A percentile compares a stretch with the other conserved stretches of the same genome.
phyloP scores from a whole-genome alignment of 2,888 invertebrate genomes.

The Laothoe populi region DNA sequence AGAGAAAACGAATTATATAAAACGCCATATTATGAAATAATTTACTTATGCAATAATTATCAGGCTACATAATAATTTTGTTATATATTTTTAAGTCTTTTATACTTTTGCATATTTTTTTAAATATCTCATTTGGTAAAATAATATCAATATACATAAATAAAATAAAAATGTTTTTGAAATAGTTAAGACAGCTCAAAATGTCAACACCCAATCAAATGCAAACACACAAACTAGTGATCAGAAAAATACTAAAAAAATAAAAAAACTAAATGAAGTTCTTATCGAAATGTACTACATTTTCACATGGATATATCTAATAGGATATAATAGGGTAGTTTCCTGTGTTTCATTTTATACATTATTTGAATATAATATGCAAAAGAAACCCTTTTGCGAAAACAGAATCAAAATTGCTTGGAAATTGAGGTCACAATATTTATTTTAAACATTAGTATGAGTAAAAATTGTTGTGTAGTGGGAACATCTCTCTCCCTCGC shows the following conservation, averaged over 20 bases:
- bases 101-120: neutral
- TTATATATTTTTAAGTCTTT: neutral
- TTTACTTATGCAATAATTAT: too few relatives aligned
- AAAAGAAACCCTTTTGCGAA: too few relatives aligned
- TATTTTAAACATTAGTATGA: too few relatives aligned
- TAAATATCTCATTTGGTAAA: neutral
- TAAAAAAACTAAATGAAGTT: conserved; percentile 1
- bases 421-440: too few relatives aligned
- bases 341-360: too few relatives aligned
- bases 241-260: neutral
- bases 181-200: neutral
- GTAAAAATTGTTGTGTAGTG: too few relatives aligned
- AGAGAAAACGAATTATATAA: too few relatives aligned
- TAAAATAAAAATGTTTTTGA: neutral
- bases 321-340: conserved; percentile 7
- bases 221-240: neutral
- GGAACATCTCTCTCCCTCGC: too few relatives aligned
- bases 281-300: conserved; percentile 16
- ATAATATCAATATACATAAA: neutral
- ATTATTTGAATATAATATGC: too few relatives aligned
- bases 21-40: too few relatives aligned
- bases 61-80: too few relatives aligned
- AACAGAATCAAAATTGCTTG: too few relatives aligned
- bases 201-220: neutral
- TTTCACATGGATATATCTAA: neutral